Evolutionary conservation across 2,797 vertebrate genomes (phyloP).

Genomic region (Takifugu rubripes): DNA sequence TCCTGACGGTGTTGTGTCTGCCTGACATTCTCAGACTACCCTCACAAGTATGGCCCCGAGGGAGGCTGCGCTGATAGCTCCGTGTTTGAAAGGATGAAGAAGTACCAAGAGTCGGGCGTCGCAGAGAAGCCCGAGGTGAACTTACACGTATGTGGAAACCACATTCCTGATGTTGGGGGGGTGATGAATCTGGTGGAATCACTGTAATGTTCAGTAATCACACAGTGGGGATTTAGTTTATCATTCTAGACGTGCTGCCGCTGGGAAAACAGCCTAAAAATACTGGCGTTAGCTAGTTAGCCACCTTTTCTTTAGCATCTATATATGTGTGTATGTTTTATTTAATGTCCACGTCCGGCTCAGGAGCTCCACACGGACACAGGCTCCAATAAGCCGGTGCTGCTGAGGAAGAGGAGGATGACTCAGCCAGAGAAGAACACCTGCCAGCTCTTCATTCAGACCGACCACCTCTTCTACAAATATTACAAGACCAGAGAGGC

Average conservation of each 20-base stretch:
- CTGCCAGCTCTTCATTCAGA: slow-evolving; percentile 97
- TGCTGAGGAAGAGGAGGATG: slow-evolving; percentile 88
- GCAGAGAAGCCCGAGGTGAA: slow-evolving; percentile 81
- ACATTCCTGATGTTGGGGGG: no score
- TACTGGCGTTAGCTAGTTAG: slow-evolving; percentile 52
- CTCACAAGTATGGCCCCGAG: slow-evolving; percentile 94
- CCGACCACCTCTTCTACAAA: slow-evolving; percentile 94
- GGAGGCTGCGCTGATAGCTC: slow-evolving; percentile 95
- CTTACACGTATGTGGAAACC: neutral
- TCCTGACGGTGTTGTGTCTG: slow-evolving; percentile 63
- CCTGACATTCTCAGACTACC: slow-evolving; percentile 80
- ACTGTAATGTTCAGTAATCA: neutral
- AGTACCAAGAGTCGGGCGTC: slow-evolving; percentile 83
- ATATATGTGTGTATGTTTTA: slow-evolving; percentile 53
- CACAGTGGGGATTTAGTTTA: neutral
- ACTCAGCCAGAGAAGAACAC: slow-evolving; percentile 92
- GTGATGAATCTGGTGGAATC: neutral
- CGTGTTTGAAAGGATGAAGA: slow-evolving; percentile 95
- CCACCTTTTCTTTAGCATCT: slow-evolving; percentile 31
- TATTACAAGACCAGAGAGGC: slow-evolving; percentile 95
- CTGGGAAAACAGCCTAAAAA: neutral
- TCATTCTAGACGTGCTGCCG: neutral
- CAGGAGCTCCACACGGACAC: slow-evolving; percentile 55
- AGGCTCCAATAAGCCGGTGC: slow-evolving; percentile 62
- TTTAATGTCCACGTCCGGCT: slow-evolving; percentile 23